Base-by-base conservation (phyloP, 2,113 vertebrate genomes). In the Gila orcuttii region DNA sequence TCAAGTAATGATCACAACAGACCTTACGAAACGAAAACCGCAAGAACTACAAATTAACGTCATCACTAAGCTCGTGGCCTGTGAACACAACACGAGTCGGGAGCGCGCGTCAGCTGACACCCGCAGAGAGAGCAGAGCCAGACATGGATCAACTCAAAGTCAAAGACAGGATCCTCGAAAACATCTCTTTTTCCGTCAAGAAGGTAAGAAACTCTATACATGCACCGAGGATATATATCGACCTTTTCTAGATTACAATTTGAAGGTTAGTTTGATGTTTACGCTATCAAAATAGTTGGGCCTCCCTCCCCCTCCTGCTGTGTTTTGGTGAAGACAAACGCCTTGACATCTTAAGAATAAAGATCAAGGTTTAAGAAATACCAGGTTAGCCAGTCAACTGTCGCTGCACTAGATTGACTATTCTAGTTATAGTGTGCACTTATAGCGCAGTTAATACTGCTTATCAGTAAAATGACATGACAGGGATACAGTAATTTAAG, bases 141-240 rank as follows among this genome's bases (percentile, higher is more conserved):
- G 92, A 73, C 91, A 98, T 98, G 97, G 97, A 98, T 94, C 95
- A 96, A 83, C 95, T 96, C 39, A 96, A 97, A 96, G 97, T 97
- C 86, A 98, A 98, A 94, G 98, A 98, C 93, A 95, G 97, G 86
- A 99, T 99, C 91, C 89, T 99, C 93, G 97, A 99, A 93, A 99
- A 99, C 94, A 97, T 99, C 90, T 97, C 97, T 12, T 89, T 97
- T 81, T 97, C 98, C 55, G 97, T 99, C 45, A 98, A 98, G 92
- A 99, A 99, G 97, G 98, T 99, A 93, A 92, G 95, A 66, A 3
- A 12, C 6, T 80, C 33, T 57, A 12, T 2, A 19, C 69, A 76
- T 33, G n/a, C 36, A 45, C 1, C 28, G 4, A 19, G 1, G n/a
- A 11, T 45, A 21, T 19, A 17, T 42, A 42, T 19, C 33, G 0